Base-by-base conservation (phyloP, 2,888 invertebrate species). In the Plutella xylostella region DNA sequence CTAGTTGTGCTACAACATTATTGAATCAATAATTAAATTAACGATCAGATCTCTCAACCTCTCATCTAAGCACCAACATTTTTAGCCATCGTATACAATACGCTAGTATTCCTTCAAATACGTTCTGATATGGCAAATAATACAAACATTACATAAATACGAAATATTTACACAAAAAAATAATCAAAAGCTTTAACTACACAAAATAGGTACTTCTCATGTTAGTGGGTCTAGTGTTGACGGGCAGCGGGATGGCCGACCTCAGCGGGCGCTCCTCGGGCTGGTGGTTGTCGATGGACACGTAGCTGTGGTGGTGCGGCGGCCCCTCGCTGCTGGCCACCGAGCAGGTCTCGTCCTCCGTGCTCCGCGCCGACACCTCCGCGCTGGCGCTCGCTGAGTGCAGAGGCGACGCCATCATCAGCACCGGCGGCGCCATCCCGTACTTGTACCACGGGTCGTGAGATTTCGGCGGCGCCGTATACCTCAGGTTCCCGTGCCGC, bases 341-440 rank as follows among this genome's bases (percentile, higher is more conserved):
- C 4, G 87, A 87, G 52, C 88, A 87, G 47, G 87, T 87, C 72
- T 88, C 88, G 63, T 88, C 87, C 69, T 88, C 88, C 43, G 88
- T 87, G 49, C 87, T 85, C 47, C 87, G 75, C 17, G 85, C 87
- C 7, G 87, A 87, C 50, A 88, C 87, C 70, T 88, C 88, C 37
- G 88, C 88, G 54, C 83, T 83, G 33, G 82, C 83, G 50, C 83
- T 82, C 5, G 80, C 76, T 51, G 88, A 88, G 60, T 88, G 88
- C 71, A 88, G 84, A 33, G 88, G 88, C 54, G 88, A 88, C 40
- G 88, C 87, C 71, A 88, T 88, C 72, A 87, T 82, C 55, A 82
- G 62, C 50, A 79, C 79, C 39, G 83, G 82, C 17, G 82, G 80
- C 47, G 77, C 75, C 76, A 82, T 82, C 51, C 82, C 83, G 51